These are phyloP conservation scores for Rhinopomastus cyanomelas DNA, from an alignment of 2,113 vertebrate species.

Conservation along the genomic window DNA sequence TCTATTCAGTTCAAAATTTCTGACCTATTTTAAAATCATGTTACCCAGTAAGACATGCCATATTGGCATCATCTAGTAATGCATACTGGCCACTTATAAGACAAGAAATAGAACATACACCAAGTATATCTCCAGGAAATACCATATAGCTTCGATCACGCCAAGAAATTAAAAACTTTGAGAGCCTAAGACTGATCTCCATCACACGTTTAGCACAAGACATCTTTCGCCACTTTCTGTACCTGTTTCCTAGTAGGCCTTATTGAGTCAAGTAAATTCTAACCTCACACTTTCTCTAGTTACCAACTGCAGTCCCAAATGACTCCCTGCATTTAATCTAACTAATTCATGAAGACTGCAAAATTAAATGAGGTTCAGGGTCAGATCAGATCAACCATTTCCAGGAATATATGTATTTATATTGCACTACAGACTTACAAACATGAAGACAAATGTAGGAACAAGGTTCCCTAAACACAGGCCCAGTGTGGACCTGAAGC, in stretches of 20 bases:
- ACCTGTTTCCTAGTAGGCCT: neutral
- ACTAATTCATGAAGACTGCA: neutral
- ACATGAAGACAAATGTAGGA: neutral
- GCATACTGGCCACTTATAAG: neutral
- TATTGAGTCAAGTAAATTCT: neutral
- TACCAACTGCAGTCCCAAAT: neutral
- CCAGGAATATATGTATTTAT: neutral
- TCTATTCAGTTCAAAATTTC: neutral
- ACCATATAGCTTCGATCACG: neutral
- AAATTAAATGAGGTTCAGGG: constrained; percentile 34
- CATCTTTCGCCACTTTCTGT: neutral
- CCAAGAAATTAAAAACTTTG: neutral
- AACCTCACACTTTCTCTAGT: neutral
- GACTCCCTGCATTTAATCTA: constrained; percentile 21
- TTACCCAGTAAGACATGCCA: neutral
- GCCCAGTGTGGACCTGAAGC: neutral
- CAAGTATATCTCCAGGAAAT: neutral
- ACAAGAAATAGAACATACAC: neutral
- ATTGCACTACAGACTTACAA: neutral
- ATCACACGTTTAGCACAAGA: neutral
- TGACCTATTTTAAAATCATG: neutral
- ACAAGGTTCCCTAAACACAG: neutral
- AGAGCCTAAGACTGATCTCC: neutral
- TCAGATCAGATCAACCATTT: neutral
- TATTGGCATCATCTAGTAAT: neutral